Evolutionary conservation across 2,888 invertebrate species (phyloP).

Genomic region (Apamea sordens): DNA sequence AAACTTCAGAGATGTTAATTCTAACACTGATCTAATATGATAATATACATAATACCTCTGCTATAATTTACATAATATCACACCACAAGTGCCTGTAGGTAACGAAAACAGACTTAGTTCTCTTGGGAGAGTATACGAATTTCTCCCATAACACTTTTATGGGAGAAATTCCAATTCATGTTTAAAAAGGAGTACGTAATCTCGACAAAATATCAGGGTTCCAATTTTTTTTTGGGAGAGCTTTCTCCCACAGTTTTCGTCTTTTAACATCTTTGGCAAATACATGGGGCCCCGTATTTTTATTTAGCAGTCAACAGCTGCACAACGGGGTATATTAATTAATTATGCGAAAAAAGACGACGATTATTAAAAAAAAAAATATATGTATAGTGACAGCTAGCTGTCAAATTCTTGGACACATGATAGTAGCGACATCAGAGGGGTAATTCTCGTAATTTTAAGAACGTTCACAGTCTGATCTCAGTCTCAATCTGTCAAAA

Average conservation of each 20-base stretch:
- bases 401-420: not conserved
- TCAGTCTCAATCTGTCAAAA: no score
- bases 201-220: not conserved
- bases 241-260: not conserved
- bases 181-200: not conserved
- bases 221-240: not conserved
- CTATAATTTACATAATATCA: not conserved
- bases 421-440: not conserved
- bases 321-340: not conserved
- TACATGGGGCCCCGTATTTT: no score
- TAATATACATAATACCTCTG: not conserved
- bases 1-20: not conserved
- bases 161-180: not conserved
- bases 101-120: not conserved
- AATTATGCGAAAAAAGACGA: not conserved
- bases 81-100: not conserved
- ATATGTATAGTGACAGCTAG: not conserved
- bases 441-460: no score
- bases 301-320: not conserved
- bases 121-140: not conserved
- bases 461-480: no score
- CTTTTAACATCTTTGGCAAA: not conserved
- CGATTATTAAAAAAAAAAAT: not conserved
- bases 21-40: not conserved
- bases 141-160: not conserved